Evolutionary conservation across 2,888 invertebrate species (phyloP), one percentile per base, ranked within the genome.

Genomic region (Cordilura impudica): DNA sequence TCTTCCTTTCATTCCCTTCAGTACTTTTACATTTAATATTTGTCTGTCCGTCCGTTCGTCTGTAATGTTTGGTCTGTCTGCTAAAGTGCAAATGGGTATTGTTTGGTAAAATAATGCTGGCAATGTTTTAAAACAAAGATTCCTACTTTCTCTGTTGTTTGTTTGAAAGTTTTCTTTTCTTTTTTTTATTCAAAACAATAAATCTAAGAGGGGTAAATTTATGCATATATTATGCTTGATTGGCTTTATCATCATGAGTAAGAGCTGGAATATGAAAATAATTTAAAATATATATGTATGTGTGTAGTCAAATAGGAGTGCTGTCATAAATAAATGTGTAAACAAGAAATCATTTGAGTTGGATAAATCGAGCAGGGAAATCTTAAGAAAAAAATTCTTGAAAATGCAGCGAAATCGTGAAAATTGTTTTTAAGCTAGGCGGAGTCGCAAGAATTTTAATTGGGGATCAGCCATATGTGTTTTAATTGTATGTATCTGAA

Each of bases 141-240:
- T 39, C 35, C n/a, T 49, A 31, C 39, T 1, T 12, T 54, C 29
- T 54, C 8, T 54, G 29, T 2, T 12, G 2, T 51, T 35, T 65
- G 21, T 51, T 65, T 65, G 47, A 29, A 65, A 65, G 35, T 53
- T 65, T 26, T 10, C 2, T 26, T 2, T 35, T 54, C 29, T 53
- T 18, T n/a, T 1, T 35, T 29, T 5, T 35, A 51, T 18, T 29
- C 29, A n/a, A 43, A 47, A 49, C 26, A 31, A 35, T 63, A 54
- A 56, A 63, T 63, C 53, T 65, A 39, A 65, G 49, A 26, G 43
- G 31, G 12, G 26, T 10, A 43, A 53, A 47, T 72, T 18, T 49
- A 56, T 63, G 56, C 63, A 72, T 72, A 63, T n/a, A 47, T 72
- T 72, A 63, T 56, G 65, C 53, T 65, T 72, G 72, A 72, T 65